Evolutionary conservation across 2,113 vertebrate genomes (phyloP), one percentile per base, ranked within the genome.

Genomic region (Anoura caudifer): DNA sequence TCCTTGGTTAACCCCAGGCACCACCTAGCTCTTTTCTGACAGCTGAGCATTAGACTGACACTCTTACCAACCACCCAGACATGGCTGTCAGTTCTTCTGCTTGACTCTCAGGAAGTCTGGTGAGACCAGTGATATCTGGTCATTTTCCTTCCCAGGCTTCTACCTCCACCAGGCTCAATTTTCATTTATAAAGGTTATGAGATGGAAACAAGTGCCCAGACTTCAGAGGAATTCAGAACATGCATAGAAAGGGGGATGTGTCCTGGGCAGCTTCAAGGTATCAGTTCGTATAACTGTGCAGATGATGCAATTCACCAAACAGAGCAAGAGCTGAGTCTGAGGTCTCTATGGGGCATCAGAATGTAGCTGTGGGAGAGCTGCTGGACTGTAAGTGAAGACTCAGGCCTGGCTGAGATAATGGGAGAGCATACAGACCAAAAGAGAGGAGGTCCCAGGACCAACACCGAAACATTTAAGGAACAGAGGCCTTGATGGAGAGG

Each of bases 61-160:
- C 50, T 31, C 38, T 4, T 1, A 0, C 43, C 4, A 5, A 1
- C 36, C 3, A 6, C 61, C 56, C 3, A 26, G 28, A 47, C 6
- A 31, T 1, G 7, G 26, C 87, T 28, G 36, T 22, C 52, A 4
- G 41, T 7, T 20, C 33, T 59, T 36, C 75, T 13, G 1, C 28
- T 11, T 4, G 41, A 15, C 31, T 28, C n/a, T 67, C 11, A 7
- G 0, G 26, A 45, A 16, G 26, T 56, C 43, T 1, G 17, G 56
- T 1, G 26, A 33, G 47, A 73, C 33, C 5, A 7, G 10, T 33
- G 50, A 52, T 33, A 20, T 24, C 1, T 2, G 7, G 12, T 36
- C 10, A 20, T n/a, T 84, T 38, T 89, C 72, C 77, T 70, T 83
- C 36, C 47, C n/a, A 15, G 36, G 52, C 31, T 59, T 72, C 72